These are phyloP conservation scores for Pseudomyrmex flavicornis DNA, from an alignment of 1,140 invertebrate genomes.

Conservation along the genomic window DNA sequence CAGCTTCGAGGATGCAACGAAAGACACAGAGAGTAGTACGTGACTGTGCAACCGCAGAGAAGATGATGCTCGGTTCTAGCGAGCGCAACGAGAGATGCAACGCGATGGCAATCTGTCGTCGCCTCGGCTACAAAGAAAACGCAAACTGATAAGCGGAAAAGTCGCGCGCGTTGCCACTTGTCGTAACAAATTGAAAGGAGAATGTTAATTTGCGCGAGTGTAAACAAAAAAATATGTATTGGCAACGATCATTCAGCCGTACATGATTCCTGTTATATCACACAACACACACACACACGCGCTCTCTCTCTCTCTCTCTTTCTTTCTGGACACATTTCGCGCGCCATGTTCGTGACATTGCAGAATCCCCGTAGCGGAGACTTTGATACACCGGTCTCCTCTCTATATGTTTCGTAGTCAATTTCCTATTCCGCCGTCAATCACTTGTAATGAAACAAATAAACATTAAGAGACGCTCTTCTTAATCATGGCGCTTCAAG, in stretches of 20 bases:
- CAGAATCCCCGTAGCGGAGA: conserved; percentile 20
- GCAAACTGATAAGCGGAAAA: conserved; percentile 35
- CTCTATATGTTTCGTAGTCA: conserved; percentile 7
- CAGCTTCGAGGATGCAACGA: neutral
- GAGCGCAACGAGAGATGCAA: conserved; percentile 69
- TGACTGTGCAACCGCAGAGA: conserved; percentile 77
- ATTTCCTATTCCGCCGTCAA: conserved; percentile 41
- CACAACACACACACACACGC: neutral
- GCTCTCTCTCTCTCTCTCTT: conserved; percentile 30
- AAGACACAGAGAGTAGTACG: conserved; percentile 68
- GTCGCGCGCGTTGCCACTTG: conserved; percentile 18
- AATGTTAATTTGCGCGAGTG: conserved; percentile 39
- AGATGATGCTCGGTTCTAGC: conserved; percentile 73
- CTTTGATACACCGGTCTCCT: neutral
- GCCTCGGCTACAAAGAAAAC: neutral
- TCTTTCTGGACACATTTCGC: conserved; percentile 6
- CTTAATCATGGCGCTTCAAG: too few species aligned
- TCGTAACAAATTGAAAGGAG: conserved; percentile 30
- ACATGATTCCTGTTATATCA: conserved; percentile 37
- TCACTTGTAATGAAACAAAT: conserved; percentile 13
- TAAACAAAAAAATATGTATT: neutral
- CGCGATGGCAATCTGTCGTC: conserved; percentile 14
- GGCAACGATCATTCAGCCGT: conserved; percentile 29
- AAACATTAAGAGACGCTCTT: neutral
- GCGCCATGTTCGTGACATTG: conserved; percentile 41